These are phyloP conservation scores for Peromyscus melanophrys DNA, from an alignment of 2,797 vertebrate species.

Conservation along the genomic window DNA sequence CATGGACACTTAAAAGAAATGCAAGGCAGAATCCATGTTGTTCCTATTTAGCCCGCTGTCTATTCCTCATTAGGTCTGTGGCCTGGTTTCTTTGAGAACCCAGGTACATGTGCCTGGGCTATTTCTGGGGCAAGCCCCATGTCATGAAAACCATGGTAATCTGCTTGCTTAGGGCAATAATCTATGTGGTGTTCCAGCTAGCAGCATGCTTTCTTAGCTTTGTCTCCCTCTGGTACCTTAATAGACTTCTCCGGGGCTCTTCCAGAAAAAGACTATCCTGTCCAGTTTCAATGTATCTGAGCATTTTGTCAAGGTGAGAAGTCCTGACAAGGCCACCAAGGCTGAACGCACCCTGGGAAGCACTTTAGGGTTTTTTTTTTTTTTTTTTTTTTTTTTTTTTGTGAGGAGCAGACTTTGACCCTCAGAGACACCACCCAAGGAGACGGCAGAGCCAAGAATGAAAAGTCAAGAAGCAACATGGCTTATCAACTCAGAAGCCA, in stretches of 20 bases:
- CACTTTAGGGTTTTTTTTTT: background rate
- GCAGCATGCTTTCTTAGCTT: background rate
- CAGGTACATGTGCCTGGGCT: fast-evolving
- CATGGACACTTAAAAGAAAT: background rate
- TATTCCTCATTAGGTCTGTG: background rate
- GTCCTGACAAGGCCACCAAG: background rate
- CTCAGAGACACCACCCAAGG: background rate
- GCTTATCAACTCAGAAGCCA: background rate
- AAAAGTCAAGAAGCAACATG: background rate
- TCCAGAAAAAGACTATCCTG: background rate
- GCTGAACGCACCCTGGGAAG: background rate
- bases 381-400: background rate
- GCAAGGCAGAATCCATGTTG: background rate
- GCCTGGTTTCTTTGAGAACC: background rate
- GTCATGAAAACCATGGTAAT: background rate
- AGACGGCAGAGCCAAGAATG: background rate
- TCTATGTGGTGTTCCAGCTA: background rate
- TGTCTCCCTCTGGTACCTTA: background rate
- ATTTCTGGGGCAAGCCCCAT: background rate
- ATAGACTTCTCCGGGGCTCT: background rate
- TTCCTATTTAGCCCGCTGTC: background rate
- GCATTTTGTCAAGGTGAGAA: background rate
- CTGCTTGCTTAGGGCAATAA: background rate
- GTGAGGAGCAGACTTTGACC: background rate
- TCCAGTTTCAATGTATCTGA: background rate